phyloP scores from a whole-genome alignment of 2,113 vertebrate genomes.

The Struthidea cinerea region DNA sequence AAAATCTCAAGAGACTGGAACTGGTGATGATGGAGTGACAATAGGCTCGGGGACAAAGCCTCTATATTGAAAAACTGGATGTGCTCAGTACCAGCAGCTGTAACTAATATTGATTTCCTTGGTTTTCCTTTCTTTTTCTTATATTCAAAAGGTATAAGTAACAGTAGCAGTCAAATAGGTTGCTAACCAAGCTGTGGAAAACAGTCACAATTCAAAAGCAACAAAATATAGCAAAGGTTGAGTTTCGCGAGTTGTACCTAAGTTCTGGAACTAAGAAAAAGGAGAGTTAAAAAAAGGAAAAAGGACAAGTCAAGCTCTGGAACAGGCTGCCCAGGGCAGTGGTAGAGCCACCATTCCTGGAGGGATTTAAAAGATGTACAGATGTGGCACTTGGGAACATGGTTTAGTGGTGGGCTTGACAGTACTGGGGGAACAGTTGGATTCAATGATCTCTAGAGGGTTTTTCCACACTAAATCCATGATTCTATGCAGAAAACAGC shows the following conservation, averaged over 20 bases:
- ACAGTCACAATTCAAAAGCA: neutral
- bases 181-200: neutral
- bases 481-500: neutral
- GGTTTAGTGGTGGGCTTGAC: neutral
- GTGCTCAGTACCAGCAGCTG: neutral
- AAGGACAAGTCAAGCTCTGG: neutral
- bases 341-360: neutral
- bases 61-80: neutral
- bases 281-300: rapidly evolving
- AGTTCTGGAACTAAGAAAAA: neutral
- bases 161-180: neutral
- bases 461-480: neutral
- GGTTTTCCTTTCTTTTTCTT: neutral
- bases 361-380: neutral
- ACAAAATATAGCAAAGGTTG: neutral
- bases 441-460: neutral
- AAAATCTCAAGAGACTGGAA: neutral
- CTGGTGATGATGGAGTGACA: neutral
- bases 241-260: neutral
- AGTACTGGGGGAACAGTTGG: neutral
- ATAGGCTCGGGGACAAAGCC: neutral
- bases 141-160: neutral
- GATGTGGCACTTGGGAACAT: neutral
- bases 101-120: neutral
- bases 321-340: neutral